Conservation (phyloP, 2,888 invertebrate genomes). For the Limenitis camilla region DNA sequence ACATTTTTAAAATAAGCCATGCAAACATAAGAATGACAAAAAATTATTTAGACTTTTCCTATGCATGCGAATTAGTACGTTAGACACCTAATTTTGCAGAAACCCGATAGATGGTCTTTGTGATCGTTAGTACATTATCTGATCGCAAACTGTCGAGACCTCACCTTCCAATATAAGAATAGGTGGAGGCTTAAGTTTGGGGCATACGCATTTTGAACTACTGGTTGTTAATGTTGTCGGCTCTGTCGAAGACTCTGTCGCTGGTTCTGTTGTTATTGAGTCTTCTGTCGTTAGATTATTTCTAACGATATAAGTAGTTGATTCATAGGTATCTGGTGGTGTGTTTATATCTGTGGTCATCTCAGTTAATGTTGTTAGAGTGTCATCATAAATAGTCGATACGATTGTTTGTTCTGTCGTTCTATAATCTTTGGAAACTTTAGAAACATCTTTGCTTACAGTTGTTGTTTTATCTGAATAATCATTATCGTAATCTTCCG, state of each 20-base stretch:
- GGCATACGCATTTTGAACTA: constrained; percentile 52
- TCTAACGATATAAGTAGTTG: constrained; percentile 1
- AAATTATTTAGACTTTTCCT: not conserved
- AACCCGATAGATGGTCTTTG: constrained; percentile 42
- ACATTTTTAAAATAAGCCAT: constrained; percentile 33
- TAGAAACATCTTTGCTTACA: constrained; percentile 20
- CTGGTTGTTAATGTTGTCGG: constrained; percentile 35
- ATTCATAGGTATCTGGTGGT: constrained; percentile 27
- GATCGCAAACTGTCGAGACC: constrained; percentile 54
- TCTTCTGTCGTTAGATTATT: constrained; percentile 3
- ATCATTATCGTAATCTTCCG: constrained; percentile 59
- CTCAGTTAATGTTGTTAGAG: constrained; percentile 4
- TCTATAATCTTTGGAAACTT: constrained; percentile 24
- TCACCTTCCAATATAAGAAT: constrained; percentile 92
- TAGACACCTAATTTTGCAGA: constrained; percentile 37
- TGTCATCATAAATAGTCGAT: not conserved
- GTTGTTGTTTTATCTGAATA: constrained; percentile 38
- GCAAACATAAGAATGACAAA: constrained; percentile 31
- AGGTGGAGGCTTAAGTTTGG: constrained; percentile 73
- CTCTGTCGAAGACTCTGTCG: constrained; percentile 35
- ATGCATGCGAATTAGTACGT: constrained; percentile 54
- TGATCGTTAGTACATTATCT: constrained; percentile 64
- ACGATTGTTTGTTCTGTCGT: constrained; percentile 13
- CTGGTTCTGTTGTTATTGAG: constrained; percentile 34
- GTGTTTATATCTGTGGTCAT: constrained; percentile 11